A percentile compares a stretch with the other conserved stretches of the same genome.
Conservation (phyloP, 2,113 vertebrate genomes). For the Cygnus buccinator region DNA sequence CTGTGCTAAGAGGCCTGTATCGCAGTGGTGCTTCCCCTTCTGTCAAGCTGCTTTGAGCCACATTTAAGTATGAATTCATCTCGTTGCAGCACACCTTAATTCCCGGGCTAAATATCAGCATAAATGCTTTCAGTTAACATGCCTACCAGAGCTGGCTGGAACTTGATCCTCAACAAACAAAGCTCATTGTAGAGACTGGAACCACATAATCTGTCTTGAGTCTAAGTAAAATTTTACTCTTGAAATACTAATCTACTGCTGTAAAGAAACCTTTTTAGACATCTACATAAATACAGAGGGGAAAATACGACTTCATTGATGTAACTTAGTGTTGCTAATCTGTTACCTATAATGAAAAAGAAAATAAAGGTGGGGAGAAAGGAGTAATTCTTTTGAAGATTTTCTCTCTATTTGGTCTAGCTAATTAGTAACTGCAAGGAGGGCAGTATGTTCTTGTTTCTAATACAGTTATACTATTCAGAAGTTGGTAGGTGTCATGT, state of each 20-base stretch:
- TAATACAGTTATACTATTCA: not conserved
- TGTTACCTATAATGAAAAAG: not conserved
- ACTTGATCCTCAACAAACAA: not conserved
- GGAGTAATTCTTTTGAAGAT: not conserved
- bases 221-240: not conserved
- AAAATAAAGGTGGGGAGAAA: not conserved
- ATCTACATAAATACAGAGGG: not conserved
- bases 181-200: no score
- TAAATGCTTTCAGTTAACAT: not conserved
- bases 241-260: not conserved
- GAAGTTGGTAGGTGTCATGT: not conserved
- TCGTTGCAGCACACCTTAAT: not conserved
- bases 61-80: not conserved
- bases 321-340: not conserved
- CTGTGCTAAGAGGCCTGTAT: accelerated
- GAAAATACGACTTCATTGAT: accelerated
- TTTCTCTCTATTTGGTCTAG: not conserved
- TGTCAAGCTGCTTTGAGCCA: not conserved
- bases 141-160: not conserved
- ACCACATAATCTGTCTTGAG: no score
- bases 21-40: not conserved
- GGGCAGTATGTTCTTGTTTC: not conserved
- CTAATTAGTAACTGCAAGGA: not conserved
- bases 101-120: not conserved
- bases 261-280: not conserved